Percentiles rank a stretch among this genome's conserved stretches.
Conservation (phyloP, 2,113 vertebrate genomes). For the Helogale parvula region DNA sequence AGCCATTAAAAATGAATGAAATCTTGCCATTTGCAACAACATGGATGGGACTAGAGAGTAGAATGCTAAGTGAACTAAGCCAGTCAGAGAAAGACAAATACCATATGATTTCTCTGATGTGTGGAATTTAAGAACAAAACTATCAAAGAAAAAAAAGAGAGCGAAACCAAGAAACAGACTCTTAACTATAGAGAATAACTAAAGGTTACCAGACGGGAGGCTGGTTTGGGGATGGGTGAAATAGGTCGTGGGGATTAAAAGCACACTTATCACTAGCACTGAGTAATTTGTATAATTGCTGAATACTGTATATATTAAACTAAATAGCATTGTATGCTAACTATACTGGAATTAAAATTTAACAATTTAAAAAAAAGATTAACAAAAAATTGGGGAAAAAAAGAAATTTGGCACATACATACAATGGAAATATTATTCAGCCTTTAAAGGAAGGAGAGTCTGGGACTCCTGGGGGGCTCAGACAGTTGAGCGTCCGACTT, state of each 20-base stretch:
- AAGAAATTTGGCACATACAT: neutral
- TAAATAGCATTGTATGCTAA: neutral
- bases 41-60: neutral
- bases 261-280: neutral
- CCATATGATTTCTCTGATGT: neutral
- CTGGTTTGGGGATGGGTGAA: neutral
- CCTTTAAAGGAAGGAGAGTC: neutral
- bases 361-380: neutral
- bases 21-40: neutral
- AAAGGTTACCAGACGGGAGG: neutral
- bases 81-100: neutral
- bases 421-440: neutral
- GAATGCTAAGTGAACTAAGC: neutral
- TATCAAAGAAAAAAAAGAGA: neutral
- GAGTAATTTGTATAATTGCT: neutral
- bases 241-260: neutral
- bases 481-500: no score
- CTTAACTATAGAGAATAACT: neutral
- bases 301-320: neutral
- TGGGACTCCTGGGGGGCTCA: neutral
- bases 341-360: neutral
- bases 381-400: neutral
- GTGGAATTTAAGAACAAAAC: neutral
- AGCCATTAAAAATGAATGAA: neutral
- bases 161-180: neutral